A percentile compares a stretch with the other conserved stretches of the same genome.
phyloP scores from a whole-genome alignment of 2,113 vertebrate genomes.

The Podilymbus podiceps region DNA sequence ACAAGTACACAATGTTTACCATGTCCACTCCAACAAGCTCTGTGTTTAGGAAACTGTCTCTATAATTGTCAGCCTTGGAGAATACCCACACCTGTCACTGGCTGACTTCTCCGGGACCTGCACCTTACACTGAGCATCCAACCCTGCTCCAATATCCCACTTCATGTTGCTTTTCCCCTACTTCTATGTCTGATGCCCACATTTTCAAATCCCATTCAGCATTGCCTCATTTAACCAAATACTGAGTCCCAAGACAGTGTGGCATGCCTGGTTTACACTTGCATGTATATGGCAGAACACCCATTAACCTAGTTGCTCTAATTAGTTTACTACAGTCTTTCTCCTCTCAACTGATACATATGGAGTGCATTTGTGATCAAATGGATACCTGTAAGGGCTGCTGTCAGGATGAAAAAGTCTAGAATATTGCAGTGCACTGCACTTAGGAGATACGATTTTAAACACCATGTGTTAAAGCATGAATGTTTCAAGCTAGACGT shows the following conservation, averaged over 20 bases:
- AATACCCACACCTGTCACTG: not conserved
- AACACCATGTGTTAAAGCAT: fast-evolving
- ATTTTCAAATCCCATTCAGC: not conserved
- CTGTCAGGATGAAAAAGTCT: not conserved
- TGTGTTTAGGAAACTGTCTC: not conserved
- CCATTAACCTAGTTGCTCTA: not conserved
- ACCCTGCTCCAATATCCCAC: not conserved
- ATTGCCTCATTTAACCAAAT: not conserved
- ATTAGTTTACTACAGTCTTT: not conserved
- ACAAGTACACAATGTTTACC: not conserved
- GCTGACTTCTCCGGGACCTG: not conserved
- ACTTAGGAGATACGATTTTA: not conserved
- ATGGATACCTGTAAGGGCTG: fast-evolving
- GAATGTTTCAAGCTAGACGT: not conserved
- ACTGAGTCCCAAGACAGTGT: not conserved
- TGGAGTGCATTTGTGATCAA: not conserved
- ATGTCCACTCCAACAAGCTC: not conserved
- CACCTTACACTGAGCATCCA: not conserved
- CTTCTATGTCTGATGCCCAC: fast-evolving
- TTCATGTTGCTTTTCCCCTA: not conserved
- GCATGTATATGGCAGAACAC: not conserved
- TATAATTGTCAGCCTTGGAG: not conserved
- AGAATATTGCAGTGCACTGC: not conserved
- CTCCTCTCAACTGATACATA: not conserved
- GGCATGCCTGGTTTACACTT: not conserved